Evolutionary conservation across 2,888 invertebrate genomes (phyloP).

Genomic region (Anoplius nigerrimus): DNA sequence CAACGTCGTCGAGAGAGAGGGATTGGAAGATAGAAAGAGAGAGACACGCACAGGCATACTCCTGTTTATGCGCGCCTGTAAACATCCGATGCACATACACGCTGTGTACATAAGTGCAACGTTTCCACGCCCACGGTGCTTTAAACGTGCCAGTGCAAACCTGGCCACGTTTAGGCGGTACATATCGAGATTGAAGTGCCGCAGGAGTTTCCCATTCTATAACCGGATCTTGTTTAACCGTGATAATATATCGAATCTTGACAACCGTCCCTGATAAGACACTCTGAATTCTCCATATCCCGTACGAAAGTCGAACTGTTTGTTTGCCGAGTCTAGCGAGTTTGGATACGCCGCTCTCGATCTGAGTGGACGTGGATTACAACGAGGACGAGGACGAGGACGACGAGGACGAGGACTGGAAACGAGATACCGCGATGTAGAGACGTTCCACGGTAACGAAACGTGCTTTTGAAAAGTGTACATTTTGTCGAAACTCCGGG

Average conservation of each 20-base stretch:
- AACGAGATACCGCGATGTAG: too few species aligned
- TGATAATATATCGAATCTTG: slow-evolving; percentile 33
- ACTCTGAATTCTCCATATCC: slow-evolving; percentile 3
- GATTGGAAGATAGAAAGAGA: too few species aligned
- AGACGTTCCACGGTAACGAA: too few species aligned
- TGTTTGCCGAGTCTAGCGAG: too few species aligned
- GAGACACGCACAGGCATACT: slow-evolving; percentile 13
- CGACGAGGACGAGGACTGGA: too few species aligned
- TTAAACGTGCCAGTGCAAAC: slow-evolving; percentile 50
- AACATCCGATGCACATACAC: slow-evolving; percentile 32
- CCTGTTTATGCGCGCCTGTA: slow-evolving; percentile 43
- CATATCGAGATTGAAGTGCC: slow-evolving; percentile 52
- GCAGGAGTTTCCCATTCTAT: slow-evolving; percentile 37
- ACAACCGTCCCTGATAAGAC: slow-evolving; percentile 12
- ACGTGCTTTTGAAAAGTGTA: too few species aligned
- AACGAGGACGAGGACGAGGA: too few species aligned
- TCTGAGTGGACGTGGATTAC: too few species aligned
- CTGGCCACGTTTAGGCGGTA: slow-evolving; percentile 42
- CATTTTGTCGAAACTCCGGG: not conserved
- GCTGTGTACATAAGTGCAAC: slow-evolving; percentile 30
- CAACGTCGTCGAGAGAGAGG: not conserved
- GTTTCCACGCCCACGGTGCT: slow-evolving; percentile 32
- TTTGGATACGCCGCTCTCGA: too few species aligned
- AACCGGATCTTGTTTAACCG: slow-evolving; percentile 46
- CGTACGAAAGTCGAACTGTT: too few species aligned